These are phyloP conservation scores for Hoplodrina ambigua DNA, from an alignment of 2,888 invertebrate species.

Conservation along the genomic window DNA sequence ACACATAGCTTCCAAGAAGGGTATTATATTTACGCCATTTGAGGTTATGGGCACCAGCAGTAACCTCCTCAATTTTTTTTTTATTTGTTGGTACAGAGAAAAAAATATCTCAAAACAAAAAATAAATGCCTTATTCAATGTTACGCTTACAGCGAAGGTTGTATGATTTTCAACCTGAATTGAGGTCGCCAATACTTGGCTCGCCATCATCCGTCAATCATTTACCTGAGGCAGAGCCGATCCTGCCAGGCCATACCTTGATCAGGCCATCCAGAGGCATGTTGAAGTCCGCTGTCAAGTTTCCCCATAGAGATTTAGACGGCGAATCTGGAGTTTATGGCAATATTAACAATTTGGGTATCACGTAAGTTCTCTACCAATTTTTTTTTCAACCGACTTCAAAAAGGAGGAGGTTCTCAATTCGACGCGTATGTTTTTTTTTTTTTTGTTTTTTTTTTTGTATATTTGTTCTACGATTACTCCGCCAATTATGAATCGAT, in stretches of 20 bases:
- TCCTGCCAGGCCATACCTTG: conserved; percentile 84
- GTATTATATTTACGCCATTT: too few relatives aligned
- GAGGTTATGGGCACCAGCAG: too few relatives aligned
- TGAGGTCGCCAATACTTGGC: conserved; percentile 70
- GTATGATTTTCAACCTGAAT: conserved; percentile 58
- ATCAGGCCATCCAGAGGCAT: conserved; percentile 81
- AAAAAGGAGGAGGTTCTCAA: too few relatives aligned
- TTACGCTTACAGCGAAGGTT: conserved; percentile 70
- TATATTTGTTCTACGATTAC: too few relatives aligned
- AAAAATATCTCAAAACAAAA: too few relatives aligned
- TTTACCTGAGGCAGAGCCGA: conserved; percentile 81
- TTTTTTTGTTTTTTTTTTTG: too few relatives aligned
- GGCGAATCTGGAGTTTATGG: conserved; percentile 82
- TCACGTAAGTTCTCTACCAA: conserved; percentile 68
- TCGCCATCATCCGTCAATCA: conserved; percentile 73
- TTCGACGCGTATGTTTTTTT: too few relatives aligned
- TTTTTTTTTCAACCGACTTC: too few relatives aligned
- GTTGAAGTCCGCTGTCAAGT: conserved; percentile 84
- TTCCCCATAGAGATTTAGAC: conserved; percentile 80
- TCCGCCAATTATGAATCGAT: too few relatives aligned
- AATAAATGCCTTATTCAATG: background rate
- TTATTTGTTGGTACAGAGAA: too few relatives aligned
- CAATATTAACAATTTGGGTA: conserved; percentile 75
- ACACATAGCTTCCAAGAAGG: too few relatives aligned
- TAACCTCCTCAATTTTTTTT: too few relatives aligned